phyloP scores from a whole-genome alignment of 1,140 invertebrate species.

The Drosophila bocqueti region DNA sequence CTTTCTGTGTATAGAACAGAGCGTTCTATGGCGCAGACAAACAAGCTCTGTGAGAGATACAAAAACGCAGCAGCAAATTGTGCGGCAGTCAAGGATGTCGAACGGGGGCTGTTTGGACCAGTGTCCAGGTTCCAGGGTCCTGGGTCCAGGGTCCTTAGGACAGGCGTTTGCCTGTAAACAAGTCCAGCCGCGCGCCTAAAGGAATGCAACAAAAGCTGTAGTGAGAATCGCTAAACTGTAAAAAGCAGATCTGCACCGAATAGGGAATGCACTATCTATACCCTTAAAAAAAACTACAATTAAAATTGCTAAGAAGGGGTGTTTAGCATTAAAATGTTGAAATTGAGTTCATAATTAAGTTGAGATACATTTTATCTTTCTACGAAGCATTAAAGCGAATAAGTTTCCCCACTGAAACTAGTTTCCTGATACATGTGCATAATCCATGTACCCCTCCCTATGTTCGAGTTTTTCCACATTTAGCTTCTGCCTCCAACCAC shows the following conservation, averaged over 20 bases:
- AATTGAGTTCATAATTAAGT: background rate
- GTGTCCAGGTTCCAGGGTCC: constrained; percentile 22
- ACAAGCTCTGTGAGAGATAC: constrained; percentile 66
- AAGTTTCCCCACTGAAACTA: no score
- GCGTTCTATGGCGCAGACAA: constrained; percentile 29
- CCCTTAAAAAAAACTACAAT: background rate
- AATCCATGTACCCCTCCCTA: no score
- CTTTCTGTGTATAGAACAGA: constrained; percentile 2
- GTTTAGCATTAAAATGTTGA: background rate
- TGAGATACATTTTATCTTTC: no score
- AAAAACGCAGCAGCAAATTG: constrained; percentile 75
- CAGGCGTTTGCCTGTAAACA: constrained; percentile 74
- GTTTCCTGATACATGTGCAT: background rate
- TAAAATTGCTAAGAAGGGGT: background rate
- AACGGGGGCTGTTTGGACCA: constrained; percentile 27
- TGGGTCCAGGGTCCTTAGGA: constrained; percentile 17
- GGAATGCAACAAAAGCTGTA: constrained; percentile 64
- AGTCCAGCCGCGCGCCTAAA: constrained; percentile 65
- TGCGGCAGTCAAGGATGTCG: constrained; percentile 66
- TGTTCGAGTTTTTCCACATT: background rate
- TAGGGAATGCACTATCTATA: background rate
- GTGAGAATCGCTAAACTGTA: constrained; percentile 22
- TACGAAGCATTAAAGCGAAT: background rate
- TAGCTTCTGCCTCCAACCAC: background rate
- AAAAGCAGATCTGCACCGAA: background rate